Percentiles rank a stretch among this genome's conserved stretches.
Evolutionary conservation across 2,888 invertebrate genomes (phyloP).

Genomic region (Papilio demoleus): DNA sequence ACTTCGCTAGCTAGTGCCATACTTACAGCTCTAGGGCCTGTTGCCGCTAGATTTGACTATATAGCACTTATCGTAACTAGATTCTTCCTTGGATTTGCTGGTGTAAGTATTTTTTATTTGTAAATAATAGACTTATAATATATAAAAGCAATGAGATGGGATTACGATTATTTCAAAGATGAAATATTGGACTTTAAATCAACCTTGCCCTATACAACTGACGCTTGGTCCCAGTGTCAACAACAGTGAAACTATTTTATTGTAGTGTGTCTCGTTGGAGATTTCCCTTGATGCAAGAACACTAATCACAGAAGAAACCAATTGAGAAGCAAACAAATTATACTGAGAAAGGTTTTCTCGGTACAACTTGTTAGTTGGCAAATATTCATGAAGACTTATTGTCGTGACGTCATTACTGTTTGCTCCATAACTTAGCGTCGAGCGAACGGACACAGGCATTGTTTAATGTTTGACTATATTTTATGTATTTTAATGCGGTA

Average conservation of each 20-base stretch:
- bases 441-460: constrained; percentile 22
- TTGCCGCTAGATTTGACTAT: constrained; percentile 83
- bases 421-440: constrained; percentile 29
- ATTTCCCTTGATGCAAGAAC: background rate
- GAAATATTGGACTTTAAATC: too few species aligned
- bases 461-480: constrained; percentile 31
- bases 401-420: constrained; percentile 26
- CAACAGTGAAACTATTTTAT: too few species aligned
- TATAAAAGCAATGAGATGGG: too few species aligned
- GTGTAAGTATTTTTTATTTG: constrained; percentile 72
- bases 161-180: too few species aligned
- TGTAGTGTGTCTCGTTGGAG: too few species aligned
- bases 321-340: background rate
- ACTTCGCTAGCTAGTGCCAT: constrained; percentile 78
- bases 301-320: background rate
- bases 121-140: constrained; percentile 4
- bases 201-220: background rate
- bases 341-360: background rate
- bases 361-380: background rate
- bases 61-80: constrained; percentile 82
- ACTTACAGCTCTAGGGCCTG: constrained; percentile 84
- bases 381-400: constrained; percentile 30
- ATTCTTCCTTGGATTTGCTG: constrained; percentile 85
- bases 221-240: background rate
- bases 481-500: constrained; percentile 7